Conservation (phyloP, 92 coral and sea anemone species). For the Muricea muricata region DNA sequence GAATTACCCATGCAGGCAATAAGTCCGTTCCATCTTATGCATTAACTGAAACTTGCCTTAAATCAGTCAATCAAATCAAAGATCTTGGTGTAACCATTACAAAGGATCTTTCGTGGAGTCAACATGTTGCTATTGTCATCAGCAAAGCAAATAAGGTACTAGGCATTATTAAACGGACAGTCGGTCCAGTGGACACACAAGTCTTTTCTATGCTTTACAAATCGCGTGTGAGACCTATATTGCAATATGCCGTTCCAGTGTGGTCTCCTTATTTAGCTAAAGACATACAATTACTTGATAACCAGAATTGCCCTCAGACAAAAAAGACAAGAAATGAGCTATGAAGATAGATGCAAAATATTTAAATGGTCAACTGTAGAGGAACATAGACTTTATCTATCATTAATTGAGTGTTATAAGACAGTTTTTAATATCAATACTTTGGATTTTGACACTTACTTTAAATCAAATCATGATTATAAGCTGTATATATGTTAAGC, state of each 20-base stretch:
- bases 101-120: not conserved
- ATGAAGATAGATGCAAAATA: slow-evolving; percentile 21
- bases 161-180: slow-evolving; percentile 47
- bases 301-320: slow-evolving; percentile 49
- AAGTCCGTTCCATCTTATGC: not conserved
- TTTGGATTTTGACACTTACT: not conserved
- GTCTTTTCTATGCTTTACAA: slow-evolving; percentile 49
- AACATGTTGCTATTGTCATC: no score
- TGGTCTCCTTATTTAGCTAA: slow-evolving; percentile 51
- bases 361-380: no score
- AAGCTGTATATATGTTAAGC: not conserved
- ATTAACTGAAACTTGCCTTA: not conserved
- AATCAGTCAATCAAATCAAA: not conserved
- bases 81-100: not conserved
- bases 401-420: not conserved
- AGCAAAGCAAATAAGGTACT: slow-evolving; percentile 47
- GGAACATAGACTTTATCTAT: not conserved
- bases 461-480: not conserved
- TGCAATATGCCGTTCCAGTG: slow-evolving; percentile 54
- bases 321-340: slow-evolving; percentile 39
- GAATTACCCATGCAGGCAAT: slow-evolving; percentile 15
- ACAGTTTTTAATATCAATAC: not conserved
- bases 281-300: slow-evolving; percentile 43
- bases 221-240: slow-evolving; percentile 50
- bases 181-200: slow-evolving; percentile 40